Conservation (phyloP, 2,113 vertebrate genomes). For the Bungarus multicinctus region DNA sequence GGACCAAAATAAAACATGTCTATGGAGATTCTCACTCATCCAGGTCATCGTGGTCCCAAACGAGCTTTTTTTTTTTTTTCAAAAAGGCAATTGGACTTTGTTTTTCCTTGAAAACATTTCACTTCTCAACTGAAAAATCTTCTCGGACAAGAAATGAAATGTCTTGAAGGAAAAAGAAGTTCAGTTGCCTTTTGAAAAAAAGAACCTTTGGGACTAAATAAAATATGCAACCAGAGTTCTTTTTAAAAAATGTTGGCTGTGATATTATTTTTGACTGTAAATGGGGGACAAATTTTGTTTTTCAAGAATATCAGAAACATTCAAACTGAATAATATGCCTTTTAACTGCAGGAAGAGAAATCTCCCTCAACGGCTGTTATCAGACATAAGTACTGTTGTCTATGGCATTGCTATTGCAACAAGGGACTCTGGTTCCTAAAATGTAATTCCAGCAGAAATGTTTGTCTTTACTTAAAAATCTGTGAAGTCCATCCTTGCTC, state of each 20-base stretch:
- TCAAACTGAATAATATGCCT: background rate
- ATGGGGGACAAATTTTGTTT: background rate
- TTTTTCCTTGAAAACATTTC: too few species aligned
- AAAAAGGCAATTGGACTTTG: too few species aligned
- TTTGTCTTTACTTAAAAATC: slow-evolving; percentile 33
- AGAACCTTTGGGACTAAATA: background rate
- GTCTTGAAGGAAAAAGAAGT: too few species aligned
- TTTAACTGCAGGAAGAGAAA: background rate
- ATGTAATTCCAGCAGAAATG: background rate
- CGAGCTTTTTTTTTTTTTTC: too few species aligned
- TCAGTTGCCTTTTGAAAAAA: background rate
- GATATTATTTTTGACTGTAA: background rate
- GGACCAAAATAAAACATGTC: background rate
- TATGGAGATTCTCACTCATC: too few species aligned
- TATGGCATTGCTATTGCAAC: background rate
- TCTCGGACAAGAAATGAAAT: too few species aligned
- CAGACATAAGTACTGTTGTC: background rate
- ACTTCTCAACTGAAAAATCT: too few species aligned
- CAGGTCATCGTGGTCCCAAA: too few species aligned
- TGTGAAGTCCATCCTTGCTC: background rate
- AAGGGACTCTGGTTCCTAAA: background rate
- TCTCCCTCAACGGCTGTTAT: background rate
- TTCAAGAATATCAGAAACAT: background rate
- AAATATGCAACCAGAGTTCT: background rate
- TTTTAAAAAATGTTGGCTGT: background rate